Evolutionary conservation across 35 echinoderm and acorn worm species (phyloP), one percentile per base, ranked within the genome.

Genomic region (Diadema setosum): DNA sequence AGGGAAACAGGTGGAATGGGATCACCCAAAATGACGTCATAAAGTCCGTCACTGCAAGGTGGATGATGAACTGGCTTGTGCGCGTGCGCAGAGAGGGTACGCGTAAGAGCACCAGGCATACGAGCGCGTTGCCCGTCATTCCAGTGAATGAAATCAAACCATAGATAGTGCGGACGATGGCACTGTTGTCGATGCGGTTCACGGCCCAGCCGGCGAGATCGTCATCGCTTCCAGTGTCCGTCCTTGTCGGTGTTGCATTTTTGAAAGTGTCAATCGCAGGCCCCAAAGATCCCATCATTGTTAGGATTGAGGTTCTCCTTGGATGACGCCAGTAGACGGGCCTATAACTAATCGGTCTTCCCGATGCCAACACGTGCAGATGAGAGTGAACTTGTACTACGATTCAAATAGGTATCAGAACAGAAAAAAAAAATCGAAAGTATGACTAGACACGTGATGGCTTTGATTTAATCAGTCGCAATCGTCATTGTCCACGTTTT

Each of bases 1-100:
- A 56, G 2, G 95, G 95, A 21, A 93, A 93, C 33, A 97, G 91
- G 21, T 97, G 74, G 59, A 93, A 93, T 0, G 87, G 60, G 11
- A 93, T 83, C 46, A 93, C 81, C 91, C 85, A 87, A 18, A 88
- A 45, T 56, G 84, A 93, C 12, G 78, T 88, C 17, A 83, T 6
- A 32, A 93, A 75, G 42, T 93, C 91, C 7, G 85, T 93, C 25
- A 88, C 46, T 4, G 91, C 85, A 3, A 88, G 75, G 39, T 93
- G 85, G 4, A 88, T 65, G 78, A 93, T 93, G 36, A 93, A 93
- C 65, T 88, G 85, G 37, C 85, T 93, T 1, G 91, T 93, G 39
- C 85, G 33, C 32, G 70, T 93, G 42, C 91, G 52, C 20, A 93
- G 58, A 21, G 91, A 88, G 5, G 85, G 85, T 5, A 93, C 78